Conservation (phyloP, 2,888 invertebrate species). For the Acanthosoma haemorrhoidale region DNA sequence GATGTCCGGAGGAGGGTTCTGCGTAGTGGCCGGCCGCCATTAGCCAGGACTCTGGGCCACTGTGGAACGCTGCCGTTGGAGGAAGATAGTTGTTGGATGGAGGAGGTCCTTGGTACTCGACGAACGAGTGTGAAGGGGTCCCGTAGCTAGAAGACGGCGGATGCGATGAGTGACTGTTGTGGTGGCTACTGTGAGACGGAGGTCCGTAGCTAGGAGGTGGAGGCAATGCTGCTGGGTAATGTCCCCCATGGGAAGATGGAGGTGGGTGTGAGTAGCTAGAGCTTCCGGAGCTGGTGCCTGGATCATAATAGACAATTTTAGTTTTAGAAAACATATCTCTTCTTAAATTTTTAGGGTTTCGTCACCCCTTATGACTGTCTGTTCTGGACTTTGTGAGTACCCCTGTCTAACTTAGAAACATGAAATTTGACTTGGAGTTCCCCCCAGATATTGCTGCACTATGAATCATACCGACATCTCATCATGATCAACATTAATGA, state of each 20-base stretch:
- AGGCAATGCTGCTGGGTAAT: slow-evolving; percentile 26
- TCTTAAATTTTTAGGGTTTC: no score
- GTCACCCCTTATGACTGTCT: no score
- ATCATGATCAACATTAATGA: no score
- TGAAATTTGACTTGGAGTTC: no score
- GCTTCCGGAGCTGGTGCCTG: slow-evolving; percentile 47
- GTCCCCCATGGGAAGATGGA: slow-evolving; percentile 25
- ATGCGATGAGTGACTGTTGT: not conserved
- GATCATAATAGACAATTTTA: no score
- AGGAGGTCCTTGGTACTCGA: not conserved
- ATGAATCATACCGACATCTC: no score
- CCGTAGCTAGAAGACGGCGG: not conserved
- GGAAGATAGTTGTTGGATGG: not conserved
- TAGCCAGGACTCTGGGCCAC: slow-evolving; percentile 18
- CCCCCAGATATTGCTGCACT: no score
- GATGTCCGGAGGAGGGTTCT: slow-evolving; percentile 13
- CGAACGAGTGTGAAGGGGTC: not conserved
- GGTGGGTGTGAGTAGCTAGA: slow-evolving; percentile 37
- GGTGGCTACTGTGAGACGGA: slow-evolving; percentile 10
- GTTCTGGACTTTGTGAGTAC: no score
- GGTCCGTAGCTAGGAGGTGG: slow-evolving; percentile 29
- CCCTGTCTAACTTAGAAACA: no score
- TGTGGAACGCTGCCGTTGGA: not conserved
- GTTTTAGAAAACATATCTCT: no score
- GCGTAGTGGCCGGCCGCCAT: slow-evolving; percentile 25